Conservation (phyloP, 2,888 invertebrate species). For the Lamproptera curius region DNA sequence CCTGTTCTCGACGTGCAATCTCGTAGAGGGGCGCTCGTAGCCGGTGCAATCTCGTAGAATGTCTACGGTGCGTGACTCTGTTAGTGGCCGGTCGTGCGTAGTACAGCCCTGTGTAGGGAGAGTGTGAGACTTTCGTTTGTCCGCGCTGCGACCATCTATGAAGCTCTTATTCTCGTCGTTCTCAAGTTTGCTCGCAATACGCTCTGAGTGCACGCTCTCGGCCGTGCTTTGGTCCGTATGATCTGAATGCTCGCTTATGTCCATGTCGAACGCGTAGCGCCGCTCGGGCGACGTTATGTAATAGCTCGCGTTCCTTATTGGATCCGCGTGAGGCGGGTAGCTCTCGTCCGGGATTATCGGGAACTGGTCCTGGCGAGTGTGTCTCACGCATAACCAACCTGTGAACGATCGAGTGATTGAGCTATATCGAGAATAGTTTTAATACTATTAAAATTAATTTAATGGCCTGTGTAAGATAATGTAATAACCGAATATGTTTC, state of each 20-base stretch:
- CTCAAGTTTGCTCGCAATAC: conserved; percentile 37
- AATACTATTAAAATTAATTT: no score
- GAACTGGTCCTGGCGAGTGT: conserved; percentile 87
- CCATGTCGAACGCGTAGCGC: conserved; percentile 52
- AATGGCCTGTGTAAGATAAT: no score
- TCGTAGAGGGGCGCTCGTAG: conserved; percentile 49
- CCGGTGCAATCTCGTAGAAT: conserved; percentile 62
- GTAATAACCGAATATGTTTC: no score
- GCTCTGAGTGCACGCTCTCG: conserved; percentile 63
- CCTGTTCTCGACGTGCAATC: conserved; percentile 47
- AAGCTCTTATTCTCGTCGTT: conserved; percentile 53
- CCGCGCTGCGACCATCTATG: conserved; percentile 35
- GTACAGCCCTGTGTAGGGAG: conserved; percentile 75
- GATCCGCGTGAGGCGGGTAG: conserved; percentile 68
- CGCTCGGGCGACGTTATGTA: conserved; percentile 55
- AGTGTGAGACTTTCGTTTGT: conserved; percentile 73
- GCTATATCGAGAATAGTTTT: no score
- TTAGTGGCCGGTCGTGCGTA: conserved; percentile 80
- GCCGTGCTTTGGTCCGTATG: conserved; percentile 68
- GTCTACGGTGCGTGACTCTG: conserved; percentile 84
- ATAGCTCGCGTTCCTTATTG: conserved; percentile 46
- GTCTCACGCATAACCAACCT: conserved; percentile 88
- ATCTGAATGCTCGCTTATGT: conserved; percentile 67
- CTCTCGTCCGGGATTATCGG: conserved; percentile 85
- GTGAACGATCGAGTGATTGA: no score